A percentile compares a stretch with the other conserved stretches of the same genome.
phyloP scores from a whole-genome alignment of 64 coral and sea anemone genomes.

The Actinia equina region DNA sequence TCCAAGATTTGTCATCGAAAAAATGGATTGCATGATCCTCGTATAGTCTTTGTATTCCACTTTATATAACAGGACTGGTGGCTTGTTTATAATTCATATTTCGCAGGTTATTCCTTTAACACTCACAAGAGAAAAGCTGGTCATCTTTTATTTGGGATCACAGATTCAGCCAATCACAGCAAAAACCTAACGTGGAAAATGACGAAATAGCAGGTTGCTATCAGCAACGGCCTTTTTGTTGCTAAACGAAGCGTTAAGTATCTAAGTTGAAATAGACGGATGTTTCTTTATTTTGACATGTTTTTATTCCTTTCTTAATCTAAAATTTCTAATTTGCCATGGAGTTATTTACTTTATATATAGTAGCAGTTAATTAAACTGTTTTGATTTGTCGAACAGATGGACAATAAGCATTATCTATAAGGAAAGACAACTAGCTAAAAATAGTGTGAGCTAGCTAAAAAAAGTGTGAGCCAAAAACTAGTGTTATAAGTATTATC shows the following conservation, averaged over 20 bases:
- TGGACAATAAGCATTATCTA: no score
- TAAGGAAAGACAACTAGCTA: no score
- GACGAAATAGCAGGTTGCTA: not conserved
- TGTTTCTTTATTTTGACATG: not conserved
- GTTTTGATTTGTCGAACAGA: not conserved
- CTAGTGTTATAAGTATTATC: not conserved
- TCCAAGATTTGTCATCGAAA: no score
- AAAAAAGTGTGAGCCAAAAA: no score
- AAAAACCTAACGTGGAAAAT: not conserved
- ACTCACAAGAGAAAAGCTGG: not conserved
- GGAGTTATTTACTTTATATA: no score
- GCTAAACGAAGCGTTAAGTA: not conserved
- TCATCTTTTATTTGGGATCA: not conserved
- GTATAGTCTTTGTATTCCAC: not conserved
- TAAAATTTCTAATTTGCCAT: not conserved
- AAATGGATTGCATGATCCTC: not conserved
- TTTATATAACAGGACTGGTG: not conserved
- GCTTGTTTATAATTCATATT: conserved; percentile 11
- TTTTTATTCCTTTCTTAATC: not conserved
- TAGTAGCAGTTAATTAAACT: not conserved
- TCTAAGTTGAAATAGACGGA: not conserved
- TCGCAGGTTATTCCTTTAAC: not conserved
- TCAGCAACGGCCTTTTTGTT: not conserved
- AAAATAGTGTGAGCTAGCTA: no score
- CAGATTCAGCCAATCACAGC: not conserved